phyloP scores from a whole-genome alignment of 2,888 invertebrate genomes.

The Macrophya alboannulata region DNA sequence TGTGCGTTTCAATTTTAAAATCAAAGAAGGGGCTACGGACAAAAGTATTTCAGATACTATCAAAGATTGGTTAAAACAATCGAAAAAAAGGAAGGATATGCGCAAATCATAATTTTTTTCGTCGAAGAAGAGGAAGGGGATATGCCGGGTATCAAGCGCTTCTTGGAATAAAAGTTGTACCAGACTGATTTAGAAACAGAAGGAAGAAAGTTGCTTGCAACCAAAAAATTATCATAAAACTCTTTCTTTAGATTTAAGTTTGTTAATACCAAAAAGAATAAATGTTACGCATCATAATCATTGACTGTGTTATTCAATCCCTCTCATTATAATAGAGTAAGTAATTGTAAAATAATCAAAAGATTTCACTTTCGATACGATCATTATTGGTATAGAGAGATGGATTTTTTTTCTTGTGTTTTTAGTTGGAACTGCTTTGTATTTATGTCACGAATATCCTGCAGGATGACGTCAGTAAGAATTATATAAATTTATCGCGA shows the following conservation, averaged over 20 bases:
- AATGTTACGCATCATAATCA: background rate
- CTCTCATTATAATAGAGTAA: too few relatives aligned
- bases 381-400: too few relatives aligned
- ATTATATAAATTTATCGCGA: too few relatives aligned
- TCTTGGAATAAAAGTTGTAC: background rate
- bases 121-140: background rate
- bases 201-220: background rate
- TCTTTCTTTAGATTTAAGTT: background rate
- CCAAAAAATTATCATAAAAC: background rate
- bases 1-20: slow-evolving; percentile 3
- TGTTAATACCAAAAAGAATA: background rate
- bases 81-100: slow-evolving; percentile 5
- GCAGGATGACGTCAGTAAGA: too few relatives aligned
- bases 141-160: background rate
- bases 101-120: slow-evolving; percentile 14
- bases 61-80: slow-evolving; percentile 31
- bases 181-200: background rate
- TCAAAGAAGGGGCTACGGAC: slow-evolving; percentile 31
- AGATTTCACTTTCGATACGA: too few relatives aligned
- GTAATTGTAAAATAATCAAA: too few relatives aligned
- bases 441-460: too few relatives aligned
- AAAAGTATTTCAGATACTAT: background rate
- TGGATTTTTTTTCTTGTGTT: too few relatives aligned
- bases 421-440: too few relatives aligned
- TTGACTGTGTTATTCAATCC: too few relatives aligned